phyloP scores from a whole-genome alignment of 2,113 vertebrate genomes.

The Pristiophorus japonicus region DNA sequence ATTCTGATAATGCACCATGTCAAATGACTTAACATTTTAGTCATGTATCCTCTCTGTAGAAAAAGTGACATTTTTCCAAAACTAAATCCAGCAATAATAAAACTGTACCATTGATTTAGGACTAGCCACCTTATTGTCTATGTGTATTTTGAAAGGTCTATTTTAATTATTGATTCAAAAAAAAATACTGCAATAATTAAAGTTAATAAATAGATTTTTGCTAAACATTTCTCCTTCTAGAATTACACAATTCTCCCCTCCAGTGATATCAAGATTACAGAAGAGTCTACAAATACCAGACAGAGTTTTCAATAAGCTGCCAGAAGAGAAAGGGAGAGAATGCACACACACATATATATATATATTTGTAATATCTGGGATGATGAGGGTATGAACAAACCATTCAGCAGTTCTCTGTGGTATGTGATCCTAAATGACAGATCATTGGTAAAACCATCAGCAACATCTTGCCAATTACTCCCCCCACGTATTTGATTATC shows the following conservation, averaged over 20 bases:
- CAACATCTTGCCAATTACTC: background rate
- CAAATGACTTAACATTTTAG: conserved; percentile 3
- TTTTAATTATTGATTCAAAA: background rate
- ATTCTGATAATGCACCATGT: background rate
- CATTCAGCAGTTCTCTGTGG: conserved; percentile 18
- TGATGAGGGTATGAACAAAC: conserved; percentile 26
- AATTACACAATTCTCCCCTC: no score
- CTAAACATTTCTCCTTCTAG: background rate
- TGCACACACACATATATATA: background rate
- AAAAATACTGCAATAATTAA: background rate
- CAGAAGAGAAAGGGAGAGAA: background rate
- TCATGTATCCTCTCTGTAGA: background rate
- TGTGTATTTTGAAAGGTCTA: background rate
- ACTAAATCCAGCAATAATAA: background rate
- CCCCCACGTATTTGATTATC: conserved; percentile 10
- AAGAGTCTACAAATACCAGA: background rate
- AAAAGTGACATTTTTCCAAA: background rate
- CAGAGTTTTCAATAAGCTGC: conserved; percentile 5
- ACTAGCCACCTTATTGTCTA: background rate
- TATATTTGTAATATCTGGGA: background rate
- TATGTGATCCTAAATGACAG: background rate
- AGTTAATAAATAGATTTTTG: background rate
- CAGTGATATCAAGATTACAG: background rate
- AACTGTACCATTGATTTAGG: background rate
- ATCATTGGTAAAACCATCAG: conserved; percentile 19